Conservation (phyloP, 1,140 invertebrate genomes). For the Parasteatoda tepidariorum region DNA sequence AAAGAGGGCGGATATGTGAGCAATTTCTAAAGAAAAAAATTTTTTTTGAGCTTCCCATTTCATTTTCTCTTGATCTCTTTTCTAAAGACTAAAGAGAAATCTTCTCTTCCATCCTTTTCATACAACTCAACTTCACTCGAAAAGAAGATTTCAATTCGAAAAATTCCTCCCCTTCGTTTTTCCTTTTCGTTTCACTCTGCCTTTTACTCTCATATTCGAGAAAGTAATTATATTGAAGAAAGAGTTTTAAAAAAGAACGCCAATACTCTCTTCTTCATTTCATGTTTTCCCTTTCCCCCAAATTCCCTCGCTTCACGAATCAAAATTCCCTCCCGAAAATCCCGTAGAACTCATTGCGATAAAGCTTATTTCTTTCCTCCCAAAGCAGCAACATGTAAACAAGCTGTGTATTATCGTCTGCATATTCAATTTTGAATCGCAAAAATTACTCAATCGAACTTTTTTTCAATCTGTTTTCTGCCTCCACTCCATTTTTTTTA, state of each 20-base stretch:
- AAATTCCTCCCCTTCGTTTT: neutral
- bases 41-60: conserved; percentile 1
- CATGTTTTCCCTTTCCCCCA: neutral
- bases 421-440: no score
- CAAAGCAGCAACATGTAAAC: no score
- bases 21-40: conserved; percentile 36
- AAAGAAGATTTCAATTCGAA: conserved; percentile 28
- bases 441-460: no score
- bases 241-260: conserved; percentile 34
- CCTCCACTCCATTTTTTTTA: no score
- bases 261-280: neutral
- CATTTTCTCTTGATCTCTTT: neutral
- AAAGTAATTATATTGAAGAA: conserved; percentile 45
- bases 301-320: neutral
- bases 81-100: conserved; percentile 47
- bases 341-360: neutral
- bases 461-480: no score
- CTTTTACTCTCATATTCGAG: conserved; percentile 20
- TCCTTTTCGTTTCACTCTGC: neutral
- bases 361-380: no score
- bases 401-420: no score
- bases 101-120: conserved; percentile 17
- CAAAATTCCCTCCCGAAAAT: neutral
- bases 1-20: conserved; percentile 37
- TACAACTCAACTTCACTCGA: conserved; percentile 36